Evolutionary conservation across 2,888 invertebrate genomes (phyloP).

Genomic region (Yponomeuta sedellus): DNA sequence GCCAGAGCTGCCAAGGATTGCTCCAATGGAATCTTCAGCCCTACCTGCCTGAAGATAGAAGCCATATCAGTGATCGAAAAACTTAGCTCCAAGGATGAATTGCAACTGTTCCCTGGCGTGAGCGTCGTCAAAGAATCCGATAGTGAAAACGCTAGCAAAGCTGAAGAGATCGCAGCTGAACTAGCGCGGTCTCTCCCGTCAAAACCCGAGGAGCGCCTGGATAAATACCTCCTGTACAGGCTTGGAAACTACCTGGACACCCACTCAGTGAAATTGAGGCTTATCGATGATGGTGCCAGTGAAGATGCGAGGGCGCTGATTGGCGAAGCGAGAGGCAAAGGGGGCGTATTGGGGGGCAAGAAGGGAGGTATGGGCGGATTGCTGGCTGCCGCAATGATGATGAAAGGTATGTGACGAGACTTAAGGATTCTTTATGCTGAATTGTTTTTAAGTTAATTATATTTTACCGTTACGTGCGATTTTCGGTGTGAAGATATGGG

Average conservation of each 20-base stretch:
- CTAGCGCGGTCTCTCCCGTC: slow-evolving; percentile 85
- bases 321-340: slow-evolving; percentile 71
- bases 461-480: background rate
- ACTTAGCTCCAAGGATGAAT: slow-evolving; percentile 57
- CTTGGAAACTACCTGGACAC: slow-evolving; percentile 83
- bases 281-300: slow-evolving; percentile 79
- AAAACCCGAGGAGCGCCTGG: slow-evolving; percentile 84
- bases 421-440: background rate
- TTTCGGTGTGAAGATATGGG: too few relatives aligned
- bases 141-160: slow-evolving; percentile 70
- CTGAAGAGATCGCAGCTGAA: slow-evolving; percentile 83
- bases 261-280: slow-evolving; percentile 83
- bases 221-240: slow-evolving; percentile 84
- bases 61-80: slow-evolving; percentile 62
- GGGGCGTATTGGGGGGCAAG: slow-evolving; percentile 65
- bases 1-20: slow-evolving; percentile 57
- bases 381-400: slow-evolving; percentile 77
- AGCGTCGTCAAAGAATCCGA: slow-evolving; percentile 81
- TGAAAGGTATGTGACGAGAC: slow-evolving; percentile 74
- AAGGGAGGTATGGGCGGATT: slow-evolving; percentile 67
- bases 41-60: slow-evolving; percentile 64
- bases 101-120: slow-evolving; percentile 65
- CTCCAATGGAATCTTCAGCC: slow-evolving; percentile 55
- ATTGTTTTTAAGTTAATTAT: background rate
- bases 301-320: slow-evolving; percentile 76